Base-by-base conservation (phyloP, 1,140 invertebrate genomes). In the Drosophila pandora region DNA sequence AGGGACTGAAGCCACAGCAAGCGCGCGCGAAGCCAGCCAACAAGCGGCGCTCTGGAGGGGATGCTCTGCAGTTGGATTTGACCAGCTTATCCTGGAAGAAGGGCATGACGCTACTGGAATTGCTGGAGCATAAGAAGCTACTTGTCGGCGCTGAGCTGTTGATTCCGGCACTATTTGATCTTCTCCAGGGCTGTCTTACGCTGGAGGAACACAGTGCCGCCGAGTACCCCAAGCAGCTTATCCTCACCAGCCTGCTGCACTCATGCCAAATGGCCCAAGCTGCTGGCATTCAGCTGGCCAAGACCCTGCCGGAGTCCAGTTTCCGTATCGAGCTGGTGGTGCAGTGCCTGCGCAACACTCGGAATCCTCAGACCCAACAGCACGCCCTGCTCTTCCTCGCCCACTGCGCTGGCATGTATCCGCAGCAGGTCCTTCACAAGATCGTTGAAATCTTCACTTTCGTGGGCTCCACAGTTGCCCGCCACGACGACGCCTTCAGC, bases 401-500 rank as follows among this genome's bases (percentile, higher is more conserved):
- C 0, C 93, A 96, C 53, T 94, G 95, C 41, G 96, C 97, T 3
- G 93, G 93, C 50, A 93, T 97, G 72, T 93, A 96, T 54, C 96
- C 97, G 0, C 95, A 97, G 50, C 94, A 96, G 91, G 96, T 99
- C 4, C 91, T 99, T 9, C 95, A 97, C 84, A 97, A 98, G 79
- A 96, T 98, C 1, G 98, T 99, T 95, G 95, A 97, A 25, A 97
- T 99, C 70, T 99, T 99, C 90, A 98, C 97, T 0, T 99, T 98
- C 81, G 97, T 99, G 94, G 98, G 98, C 9, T 96, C 95, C 3
- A 97, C 96, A 1, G 95, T 99, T 21, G 91, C 98, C 0, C 93
- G 97, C 13, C 97, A 98, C 75, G 98, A 99, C 90, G 97, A 99
- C 90, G 95, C 96, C 0, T 98, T 98, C 90, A 98, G 97, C 78